Evolutionary conservation across 2,797 vertebrate species (phyloP).

Genomic region (Helicolenus hilgendorfi): DNA sequence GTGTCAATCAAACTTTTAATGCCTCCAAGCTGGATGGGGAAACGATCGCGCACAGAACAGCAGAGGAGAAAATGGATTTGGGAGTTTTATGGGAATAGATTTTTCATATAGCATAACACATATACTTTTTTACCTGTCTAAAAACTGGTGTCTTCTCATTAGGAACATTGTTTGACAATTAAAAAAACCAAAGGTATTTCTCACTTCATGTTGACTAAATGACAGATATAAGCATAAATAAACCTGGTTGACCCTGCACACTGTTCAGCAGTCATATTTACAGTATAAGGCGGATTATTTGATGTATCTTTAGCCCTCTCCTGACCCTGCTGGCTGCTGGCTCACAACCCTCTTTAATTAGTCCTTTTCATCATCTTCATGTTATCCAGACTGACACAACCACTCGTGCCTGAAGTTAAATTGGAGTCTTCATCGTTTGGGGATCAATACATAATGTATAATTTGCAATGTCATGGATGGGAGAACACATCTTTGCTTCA

Average conservation of each 20-base stretch:
- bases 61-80: not conserved
- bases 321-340: constrained; percentile 8
- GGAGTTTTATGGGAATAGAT: not conserved
- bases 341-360: constrained; percentile 13
- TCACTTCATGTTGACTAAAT: not conserved
- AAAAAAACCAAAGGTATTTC: not conserved
- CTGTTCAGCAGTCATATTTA: not conserved
- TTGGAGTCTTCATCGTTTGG: not conserved
- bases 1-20: constrained; percentile 5
- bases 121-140: not conserved
- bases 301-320: not conserved
- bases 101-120: not conserved
- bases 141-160: not conserved
- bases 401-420: not conserved
- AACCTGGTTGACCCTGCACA: not conserved
- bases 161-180: not conserved
- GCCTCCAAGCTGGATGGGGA: not conserved
- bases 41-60: not conserved
- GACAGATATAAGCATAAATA: not conserved
- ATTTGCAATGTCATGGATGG: not conserved
- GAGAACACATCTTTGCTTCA: not conserved
- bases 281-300: not conserved
- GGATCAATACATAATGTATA: not conserved
- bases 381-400: constrained; percentile 1
- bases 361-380: not conserved